Evolutionary conservation across 2,888 invertebrate species (phyloP).

Genomic region (Drosophila gaucha): DNA sequence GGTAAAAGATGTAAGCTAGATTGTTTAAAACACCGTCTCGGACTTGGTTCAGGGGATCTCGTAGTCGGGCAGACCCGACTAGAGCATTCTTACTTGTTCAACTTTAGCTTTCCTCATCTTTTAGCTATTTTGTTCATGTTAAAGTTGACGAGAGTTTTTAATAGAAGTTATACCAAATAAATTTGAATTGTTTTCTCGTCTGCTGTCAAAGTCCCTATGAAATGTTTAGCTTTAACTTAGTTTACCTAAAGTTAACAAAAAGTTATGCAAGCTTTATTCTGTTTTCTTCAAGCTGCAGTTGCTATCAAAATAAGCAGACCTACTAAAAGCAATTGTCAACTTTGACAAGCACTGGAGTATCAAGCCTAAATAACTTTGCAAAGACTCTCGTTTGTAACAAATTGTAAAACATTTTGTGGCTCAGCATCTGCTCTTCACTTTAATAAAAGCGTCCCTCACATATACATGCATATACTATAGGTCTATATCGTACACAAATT

Average conservation of each 20-base stretch:
- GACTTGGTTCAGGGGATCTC: too few relatives aligned
- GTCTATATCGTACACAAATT: slow-evolving; percentile 50
- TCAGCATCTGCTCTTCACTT: slow-evolving; percentile 19
- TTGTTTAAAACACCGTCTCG: too few relatives aligned
- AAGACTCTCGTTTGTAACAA: slow-evolving; percentile 85
- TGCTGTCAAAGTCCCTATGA: neutral
- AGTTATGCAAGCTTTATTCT: neutral
- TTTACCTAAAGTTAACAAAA: neutral
- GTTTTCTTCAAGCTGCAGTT: neutral
- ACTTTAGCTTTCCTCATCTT: neutral
- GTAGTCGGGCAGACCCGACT: too few relatives aligned
- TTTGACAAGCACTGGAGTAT: slow-evolving; percentile 7
- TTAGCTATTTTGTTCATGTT: neutral
- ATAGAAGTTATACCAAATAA: neutral
- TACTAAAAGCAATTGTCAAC: slow-evolving; percentile 19
- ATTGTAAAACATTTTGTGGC: slow-evolving; percentile 34
- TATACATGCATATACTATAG: slow-evolving; percentile 17
- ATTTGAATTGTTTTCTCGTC: neutral
- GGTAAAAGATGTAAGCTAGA: too few relatives aligned
- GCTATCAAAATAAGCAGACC: neutral
- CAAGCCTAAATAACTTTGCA: slow-evolving; percentile 87
- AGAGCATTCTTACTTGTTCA: too few relatives aligned
- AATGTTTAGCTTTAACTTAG: neutral
- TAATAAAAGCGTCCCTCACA: slow-evolving; percentile 24
- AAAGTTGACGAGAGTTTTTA: neutral